phyloP scores from a whole-genome alignment of 2,888 invertebrate genomes.

The Trileptium ribeirensis region DNA sequence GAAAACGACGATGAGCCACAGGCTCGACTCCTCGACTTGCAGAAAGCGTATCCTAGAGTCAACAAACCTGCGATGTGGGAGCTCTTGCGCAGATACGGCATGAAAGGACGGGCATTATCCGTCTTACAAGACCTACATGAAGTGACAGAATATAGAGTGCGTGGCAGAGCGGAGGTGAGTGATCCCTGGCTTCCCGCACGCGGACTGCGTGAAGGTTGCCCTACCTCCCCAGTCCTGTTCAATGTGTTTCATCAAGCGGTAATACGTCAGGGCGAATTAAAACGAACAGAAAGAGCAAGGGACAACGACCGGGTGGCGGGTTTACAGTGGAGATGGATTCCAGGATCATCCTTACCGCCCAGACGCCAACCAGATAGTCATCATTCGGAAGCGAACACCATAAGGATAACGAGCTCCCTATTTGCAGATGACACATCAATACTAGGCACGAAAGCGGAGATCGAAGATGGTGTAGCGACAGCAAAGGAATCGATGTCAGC shows the following conservation, averaged over 20 bases:
- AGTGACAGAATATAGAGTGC: slow-evolving; percentile 11
- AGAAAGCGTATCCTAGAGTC: background rate
- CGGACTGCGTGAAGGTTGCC: slow-evolving; percentile 7
- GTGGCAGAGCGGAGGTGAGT: background rate
- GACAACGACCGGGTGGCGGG: background rate
- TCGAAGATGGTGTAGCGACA: background rate
- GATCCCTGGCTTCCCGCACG: background rate
- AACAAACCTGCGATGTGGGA: background rate
- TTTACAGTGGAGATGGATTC: slow-evolving; percentile 6
- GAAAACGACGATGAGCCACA: background rate
- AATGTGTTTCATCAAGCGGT: slow-evolving; percentile 12
- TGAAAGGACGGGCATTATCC: background rate
- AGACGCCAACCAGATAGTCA: slow-evolving; percentile 12
- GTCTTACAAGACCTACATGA: background rate
- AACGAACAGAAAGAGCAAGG: background rate
- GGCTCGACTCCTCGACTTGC: background rate
- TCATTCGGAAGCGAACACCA: slow-evolving; percentile 2
- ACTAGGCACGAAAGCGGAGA: background rate
- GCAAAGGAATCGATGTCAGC: background rate
- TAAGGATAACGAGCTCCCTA: background rate
- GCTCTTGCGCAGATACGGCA: slow-evolving; percentile 2
- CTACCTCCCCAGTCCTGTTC: slow-evolving; percentile 1
- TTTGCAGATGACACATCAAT: slow-evolving; percentile 7
- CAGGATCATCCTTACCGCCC: slow-evolving; percentile 1
- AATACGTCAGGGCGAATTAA: background rate